Conservation (phyloP, 2,113 vertebrate genomes). For the Callaeas wilsoni region DNA sequence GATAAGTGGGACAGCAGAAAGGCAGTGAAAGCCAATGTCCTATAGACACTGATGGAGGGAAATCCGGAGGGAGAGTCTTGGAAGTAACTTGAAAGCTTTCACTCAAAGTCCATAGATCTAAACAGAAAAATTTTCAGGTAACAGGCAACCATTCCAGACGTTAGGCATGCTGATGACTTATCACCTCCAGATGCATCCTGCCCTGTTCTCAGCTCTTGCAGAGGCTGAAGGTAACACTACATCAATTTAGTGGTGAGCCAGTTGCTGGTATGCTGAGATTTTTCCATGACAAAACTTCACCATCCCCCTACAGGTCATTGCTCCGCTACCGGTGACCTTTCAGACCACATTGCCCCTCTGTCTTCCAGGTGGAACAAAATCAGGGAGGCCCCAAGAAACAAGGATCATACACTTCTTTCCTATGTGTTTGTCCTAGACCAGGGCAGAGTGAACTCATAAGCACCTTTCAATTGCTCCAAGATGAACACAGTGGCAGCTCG, state of each 20-base stretch:
- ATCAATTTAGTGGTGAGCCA: background rate
- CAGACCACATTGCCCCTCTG: background rate
- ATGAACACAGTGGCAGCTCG: background rate
- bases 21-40: background rate
- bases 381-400: background rate
- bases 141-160: background rate
- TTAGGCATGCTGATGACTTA: background rate
- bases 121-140: background rate
- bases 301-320: background rate
- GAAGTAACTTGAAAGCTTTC: background rate
- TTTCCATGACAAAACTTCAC: background rate
- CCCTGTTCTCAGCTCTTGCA: background rate
- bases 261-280: background rate
- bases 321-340: background rate
- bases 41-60: background rate
- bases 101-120: background rate
- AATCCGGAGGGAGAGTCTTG: background rate
- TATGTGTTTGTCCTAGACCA: background rate
- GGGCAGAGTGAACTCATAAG: background rate
- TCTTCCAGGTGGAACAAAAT: background rate
- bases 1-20: background rate
- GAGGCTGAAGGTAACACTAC: background rate
- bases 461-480: background rate
- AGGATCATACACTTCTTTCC: background rate
- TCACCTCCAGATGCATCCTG: background rate